Evolutionary conservation across 2,797 vertebrate genomes (phyloP), one percentile per base, ranked within the genome.

Genomic region (Phaenicophaeus curvirostris): DNA sequence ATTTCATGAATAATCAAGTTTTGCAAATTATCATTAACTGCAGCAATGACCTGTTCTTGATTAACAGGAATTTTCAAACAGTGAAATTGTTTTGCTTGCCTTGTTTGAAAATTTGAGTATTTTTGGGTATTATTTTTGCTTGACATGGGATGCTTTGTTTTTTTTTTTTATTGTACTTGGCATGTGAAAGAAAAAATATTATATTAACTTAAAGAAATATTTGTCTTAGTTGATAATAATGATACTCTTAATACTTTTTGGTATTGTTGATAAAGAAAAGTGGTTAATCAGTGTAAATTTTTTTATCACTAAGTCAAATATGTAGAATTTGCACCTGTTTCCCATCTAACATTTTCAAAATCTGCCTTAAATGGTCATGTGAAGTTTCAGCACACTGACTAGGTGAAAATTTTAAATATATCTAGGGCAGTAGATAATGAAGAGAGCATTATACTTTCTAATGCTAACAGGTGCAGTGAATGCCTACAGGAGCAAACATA

Each of bases 41-140:
- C 31, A 72, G 87, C 37, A 73, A 11, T 78, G 48, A 66, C 53
- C 37, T 79, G 28, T 76, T 91, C 75, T 58, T 72, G 41, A 91
- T 94, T 93, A 93, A 87, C n/a, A 80, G 46, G 73, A 39, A 93
- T 95, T 96, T 96, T 61, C 74, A 86, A 85, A 92, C 48, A 89
- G 59, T 18, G 28, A 68, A 86, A 76, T 48, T 8, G 21, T 57
- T 74, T 63, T 94, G 31, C 59, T 71, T 74, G 31, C 5, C 39
- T 95, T 89, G 63, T 87, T 95, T 90, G 39, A 77, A 15, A 31
- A 57, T 72, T 93, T 93, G 44, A 17, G 48, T 95, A 71, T 39
- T 79, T 91, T 19, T 7, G 5, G 5, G 11, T 55, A 66, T 27
- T 95, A 73, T 50, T 95, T 92, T 95, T 93, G 17, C 53, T 68